These are phyloP conservation scores for Helleia helle DNA, from an alignment of 2,888 invertebrate genomes.

Conservation along the genomic window DNA sequence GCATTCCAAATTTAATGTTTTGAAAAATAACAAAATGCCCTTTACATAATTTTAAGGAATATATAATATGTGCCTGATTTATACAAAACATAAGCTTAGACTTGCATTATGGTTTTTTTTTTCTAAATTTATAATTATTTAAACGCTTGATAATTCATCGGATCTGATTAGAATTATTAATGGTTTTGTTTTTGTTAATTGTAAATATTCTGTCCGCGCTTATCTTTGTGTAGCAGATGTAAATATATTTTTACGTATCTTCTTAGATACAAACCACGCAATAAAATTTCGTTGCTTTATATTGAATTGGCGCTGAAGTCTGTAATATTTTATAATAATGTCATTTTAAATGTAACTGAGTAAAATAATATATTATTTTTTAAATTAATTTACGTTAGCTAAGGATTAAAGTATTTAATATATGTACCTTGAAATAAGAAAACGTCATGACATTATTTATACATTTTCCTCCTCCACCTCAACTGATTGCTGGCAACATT, in stretches of 20 bases:
- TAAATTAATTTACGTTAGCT: constrained; percentile 12
- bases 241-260: constrained; percentile 30
- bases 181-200: constrained; percentile 20
- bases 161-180: constrained; percentile 19
- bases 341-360: constrained; percentile 22
- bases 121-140: constrained; percentile 13
- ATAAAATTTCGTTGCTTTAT: constrained; percentile 4
- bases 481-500: not conserved
- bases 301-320: not conserved
- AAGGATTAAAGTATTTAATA: constrained; percentile 14
- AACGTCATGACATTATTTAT: constrained; percentile 6
- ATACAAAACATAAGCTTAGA: constrained; percentile 12
- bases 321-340: too few species aligned
- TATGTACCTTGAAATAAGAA: constrained; percentile 22
- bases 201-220: constrained; percentile 28
- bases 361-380: constrained; percentile 52
- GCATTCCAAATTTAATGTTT: constrained; percentile 4
- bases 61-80: constrained; percentile 9
- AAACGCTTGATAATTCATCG: constrained; percentile 16
- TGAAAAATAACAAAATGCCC: constrained; percentile 9
- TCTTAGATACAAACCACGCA: constrained; percentile 12
- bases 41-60: constrained; percentile 19
- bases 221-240: constrained; percentile 26
- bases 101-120: constrained; percentile 13
- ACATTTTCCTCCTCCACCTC: constrained; percentile 2